Evolutionary conservation across 2,797 vertebrate genomes (phyloP).

Genomic region (Iguana delicatissima): DNA sequence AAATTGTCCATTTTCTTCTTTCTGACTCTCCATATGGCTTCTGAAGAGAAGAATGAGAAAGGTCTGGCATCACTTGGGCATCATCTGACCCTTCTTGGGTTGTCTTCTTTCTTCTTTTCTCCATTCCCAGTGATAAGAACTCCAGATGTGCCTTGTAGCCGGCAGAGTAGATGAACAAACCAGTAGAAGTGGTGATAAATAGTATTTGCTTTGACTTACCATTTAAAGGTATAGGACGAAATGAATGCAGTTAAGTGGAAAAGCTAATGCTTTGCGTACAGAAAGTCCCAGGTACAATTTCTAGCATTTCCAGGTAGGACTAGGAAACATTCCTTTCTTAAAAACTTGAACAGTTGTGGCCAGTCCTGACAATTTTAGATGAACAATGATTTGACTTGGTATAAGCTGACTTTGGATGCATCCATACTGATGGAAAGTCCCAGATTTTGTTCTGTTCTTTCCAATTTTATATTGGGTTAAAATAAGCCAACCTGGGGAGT

Average conservation of each 20-base stretch:
- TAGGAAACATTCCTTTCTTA: background rate
- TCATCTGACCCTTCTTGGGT: background rate
- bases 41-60: background rate
- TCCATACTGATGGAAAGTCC: no score
- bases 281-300: background rate
- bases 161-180: background rate
- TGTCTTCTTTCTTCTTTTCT: background rate
- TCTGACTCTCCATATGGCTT: background rate
- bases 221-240: background rate
- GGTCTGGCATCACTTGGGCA: background rate
- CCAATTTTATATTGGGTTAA: background rate
- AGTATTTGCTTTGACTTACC: background rate
- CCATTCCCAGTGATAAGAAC: no score
- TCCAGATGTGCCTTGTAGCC: background rate
- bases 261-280: background rate
- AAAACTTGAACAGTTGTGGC: background rate
- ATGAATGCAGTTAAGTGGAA: background rate
- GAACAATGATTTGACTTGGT: background rate
- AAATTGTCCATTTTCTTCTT: background rate
- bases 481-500: no score
- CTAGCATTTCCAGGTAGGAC: background rate
- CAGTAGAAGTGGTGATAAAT: background rate
- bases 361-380: background rate
- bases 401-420: no score
- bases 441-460: background rate